Evolutionary conservation across 2,888 invertebrate genomes (phyloP), one percentile per base, ranked within the genome.

Genomic region (Chironomus riparius): DNA sequence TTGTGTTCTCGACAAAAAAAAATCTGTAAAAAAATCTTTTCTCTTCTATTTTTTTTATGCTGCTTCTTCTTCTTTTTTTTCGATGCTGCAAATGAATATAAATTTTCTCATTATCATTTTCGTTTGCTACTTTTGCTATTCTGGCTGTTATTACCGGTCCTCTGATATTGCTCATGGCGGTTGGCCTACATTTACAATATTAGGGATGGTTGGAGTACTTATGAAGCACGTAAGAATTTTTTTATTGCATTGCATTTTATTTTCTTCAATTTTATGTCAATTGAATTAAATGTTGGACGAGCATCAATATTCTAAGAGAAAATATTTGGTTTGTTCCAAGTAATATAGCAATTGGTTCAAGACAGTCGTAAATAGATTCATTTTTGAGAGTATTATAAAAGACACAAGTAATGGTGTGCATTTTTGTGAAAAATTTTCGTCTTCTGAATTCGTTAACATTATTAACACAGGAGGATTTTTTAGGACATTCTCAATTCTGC

Each of bases 131-230:
- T 50, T n/a, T n/a, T 15, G 50, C 50, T 50, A 15, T 15, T 50
- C 4, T 50, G 3, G 50, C 50, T 50, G 13, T 50, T 15, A 50
- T 50, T 38, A 38, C 38, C 38, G 50, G 50, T 50, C 15, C 15
- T 50, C 50, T 38, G 38, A 38, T 38, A 10, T 38, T 38, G 38
- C 38, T 38, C 10, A 10, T 38, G 38, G 38, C 38, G 38, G 10
- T 38, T 38, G 38, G 38, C 38, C 38, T 38, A 38, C 15, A 15
- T 56, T 18, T 56, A 15, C 56, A n/a, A 56, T 15, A 15, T 47
- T 56, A 73, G 91, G 91, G 79, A 90, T 91, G 86, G 90, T 91
- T 68, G 85, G 87, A 75, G 88, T 91, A 81, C 86, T 91, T 78
- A 89, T 90, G 86, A 88, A 88, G 85, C 89, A 92, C 86, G 90